phyloP scores from a whole-genome alignment of 2,113 vertebrate species.

The Saimiri boliviensis region DNA sequence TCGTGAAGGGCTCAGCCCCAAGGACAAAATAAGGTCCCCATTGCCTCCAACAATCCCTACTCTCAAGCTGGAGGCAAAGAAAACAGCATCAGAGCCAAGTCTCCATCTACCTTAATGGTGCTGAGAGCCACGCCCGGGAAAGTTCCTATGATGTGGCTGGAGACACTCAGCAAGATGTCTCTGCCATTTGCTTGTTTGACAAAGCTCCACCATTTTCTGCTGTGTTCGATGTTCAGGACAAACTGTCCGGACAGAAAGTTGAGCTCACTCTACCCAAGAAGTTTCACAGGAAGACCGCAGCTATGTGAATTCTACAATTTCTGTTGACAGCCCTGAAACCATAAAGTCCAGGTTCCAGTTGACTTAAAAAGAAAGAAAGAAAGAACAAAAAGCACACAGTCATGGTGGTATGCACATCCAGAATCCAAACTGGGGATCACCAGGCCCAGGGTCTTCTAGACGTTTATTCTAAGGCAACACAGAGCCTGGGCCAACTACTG shows the following conservation, averaged over 20 bases:
- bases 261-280: not conserved
- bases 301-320: not conserved
- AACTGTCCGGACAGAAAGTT: not conserved
- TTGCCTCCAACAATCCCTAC: not conserved
- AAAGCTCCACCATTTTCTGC: not conserved
- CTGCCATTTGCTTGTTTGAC: not conserved
- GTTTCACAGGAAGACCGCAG: not conserved
- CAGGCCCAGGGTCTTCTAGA: conserved; percentile 3
- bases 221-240: not conserved
- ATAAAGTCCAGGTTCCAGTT: not conserved
- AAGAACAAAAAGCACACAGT: not conserved
- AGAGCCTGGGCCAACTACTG: not conserved
- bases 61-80: not conserved
- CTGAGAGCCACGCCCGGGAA: not conserved
- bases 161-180: not conserved
- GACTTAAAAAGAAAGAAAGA: not conserved
- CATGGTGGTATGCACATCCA: not conserved
- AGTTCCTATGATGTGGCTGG: not conserved
- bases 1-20: not conserved
- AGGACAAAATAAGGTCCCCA: not conserved
- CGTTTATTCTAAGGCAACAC: not conserved
- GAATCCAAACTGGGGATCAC: conserved; percentile 18
- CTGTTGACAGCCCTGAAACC: not conserved
- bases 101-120: not conserved
- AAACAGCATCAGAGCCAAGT: not conserved